A percentile compares a stretch with the other conserved stretches of the same genome.
These are phyloP conservation scores for Poeciliopsis prolifica DNA, from an alignment of 2,113 vertebrate genomes.

Conservation along the genomic window DNA sequence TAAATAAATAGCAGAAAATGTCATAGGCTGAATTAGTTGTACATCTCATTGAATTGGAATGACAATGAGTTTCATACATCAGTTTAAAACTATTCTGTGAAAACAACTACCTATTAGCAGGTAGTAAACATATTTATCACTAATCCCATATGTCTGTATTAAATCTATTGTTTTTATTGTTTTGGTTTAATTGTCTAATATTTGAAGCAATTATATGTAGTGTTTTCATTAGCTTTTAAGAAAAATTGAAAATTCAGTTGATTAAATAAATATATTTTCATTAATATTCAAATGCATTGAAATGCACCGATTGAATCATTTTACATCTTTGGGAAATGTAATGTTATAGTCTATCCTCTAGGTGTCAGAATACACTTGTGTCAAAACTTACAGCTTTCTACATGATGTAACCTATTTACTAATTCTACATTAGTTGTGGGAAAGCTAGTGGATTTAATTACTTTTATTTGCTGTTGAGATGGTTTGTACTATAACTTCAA, in stretches of 20 bases:
- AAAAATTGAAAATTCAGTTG: too few relatives aligned
- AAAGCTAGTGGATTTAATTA: background rate
- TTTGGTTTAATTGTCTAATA: background rate
- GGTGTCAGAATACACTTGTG: constrained; percentile 62
- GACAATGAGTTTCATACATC: too few relatives aligned
- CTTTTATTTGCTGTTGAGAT: background rate
- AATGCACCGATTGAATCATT: background rate
- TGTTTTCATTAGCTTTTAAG: too few relatives aligned
- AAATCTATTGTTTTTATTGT: too few relatives aligned
- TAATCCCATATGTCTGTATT: too few relatives aligned
- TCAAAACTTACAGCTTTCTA: background rate
- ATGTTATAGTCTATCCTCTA: constrained; percentile 39
- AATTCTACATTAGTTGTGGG: background rate
- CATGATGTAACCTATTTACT: background rate
- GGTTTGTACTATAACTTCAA: background rate
- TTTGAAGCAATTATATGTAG: background rate
- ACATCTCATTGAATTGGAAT: too few relatives aligned
- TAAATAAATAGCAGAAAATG: too few relatives aligned
- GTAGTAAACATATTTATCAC: too few relatives aligned
- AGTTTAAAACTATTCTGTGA: too few relatives aligned
- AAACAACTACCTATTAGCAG: too few relatives aligned
- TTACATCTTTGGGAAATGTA: constrained; percentile 14
- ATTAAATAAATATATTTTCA: background rate
- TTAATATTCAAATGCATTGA: background rate
- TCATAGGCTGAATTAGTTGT: too few relatives aligned